Conservation (phyloP, 2,888 invertebrate species). For the Lymantria monacha region DNA sequence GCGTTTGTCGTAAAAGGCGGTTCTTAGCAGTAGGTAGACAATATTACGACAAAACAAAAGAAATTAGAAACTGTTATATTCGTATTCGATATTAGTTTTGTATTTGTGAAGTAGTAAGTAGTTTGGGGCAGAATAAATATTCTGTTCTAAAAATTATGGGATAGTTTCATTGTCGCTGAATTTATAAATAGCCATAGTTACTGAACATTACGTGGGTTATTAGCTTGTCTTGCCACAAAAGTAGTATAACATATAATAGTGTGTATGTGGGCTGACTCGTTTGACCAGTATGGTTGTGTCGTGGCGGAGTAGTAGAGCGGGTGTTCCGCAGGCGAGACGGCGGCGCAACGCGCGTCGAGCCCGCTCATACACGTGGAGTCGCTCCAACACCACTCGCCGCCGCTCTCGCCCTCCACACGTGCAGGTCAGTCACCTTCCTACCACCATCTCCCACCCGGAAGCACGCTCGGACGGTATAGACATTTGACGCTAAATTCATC, state of each 20-base stretch:
- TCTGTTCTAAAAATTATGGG: too few species aligned
- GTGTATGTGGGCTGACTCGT: constrained; percentile 17
- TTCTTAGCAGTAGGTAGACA: too few species aligned
- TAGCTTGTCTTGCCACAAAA: not conserved
- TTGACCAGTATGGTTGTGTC: constrained; percentile 41
- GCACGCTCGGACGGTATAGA: constrained; percentile 69
- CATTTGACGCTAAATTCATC: constrained; percentile 7
- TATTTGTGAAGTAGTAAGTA: too few species aligned
- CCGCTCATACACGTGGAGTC: constrained; percentile 87
- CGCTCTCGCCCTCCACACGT: constrained; percentile 68
- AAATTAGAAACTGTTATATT: too few species aligned
- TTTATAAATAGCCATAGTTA: too few species aligned
- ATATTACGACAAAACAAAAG: too few species aligned
- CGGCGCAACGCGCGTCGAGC: constrained; percentile 83
- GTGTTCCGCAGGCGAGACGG: constrained; percentile 84
- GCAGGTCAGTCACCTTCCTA: constrained; percentile 80
- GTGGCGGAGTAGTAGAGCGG: constrained; percentile 41
- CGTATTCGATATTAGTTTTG: too few species aligned
- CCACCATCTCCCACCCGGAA: constrained; percentile 12
- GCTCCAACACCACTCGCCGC: constrained; percentile 82
- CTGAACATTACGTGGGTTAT: too few species aligned
- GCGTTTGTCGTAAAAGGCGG: too few species aligned
- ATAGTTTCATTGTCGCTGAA: too few species aligned
- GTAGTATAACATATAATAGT: not conserved
- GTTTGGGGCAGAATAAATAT: too few species aligned